These are phyloP conservation scores for Gambelia wislizenii DNA, from an alignment of 2,797 vertebrate species.

Conservation along the genomic window DNA sequence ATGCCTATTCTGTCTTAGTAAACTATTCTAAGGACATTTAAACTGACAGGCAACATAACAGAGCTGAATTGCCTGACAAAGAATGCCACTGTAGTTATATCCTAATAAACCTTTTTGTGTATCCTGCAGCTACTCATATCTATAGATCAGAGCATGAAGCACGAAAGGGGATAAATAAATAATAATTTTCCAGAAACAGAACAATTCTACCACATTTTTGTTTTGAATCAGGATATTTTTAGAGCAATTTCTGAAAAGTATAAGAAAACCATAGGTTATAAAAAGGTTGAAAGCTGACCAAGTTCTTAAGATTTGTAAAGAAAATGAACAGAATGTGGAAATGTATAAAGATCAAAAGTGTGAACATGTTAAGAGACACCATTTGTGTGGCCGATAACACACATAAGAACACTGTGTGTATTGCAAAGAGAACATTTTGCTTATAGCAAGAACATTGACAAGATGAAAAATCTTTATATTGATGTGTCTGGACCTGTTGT, in stretches of 20 bases:
- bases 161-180: not conserved
- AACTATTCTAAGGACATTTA: constrained; percentile 8
- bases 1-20: not conserved
- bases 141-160: not conserved
- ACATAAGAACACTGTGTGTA: not conserved
- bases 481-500: not conserved
- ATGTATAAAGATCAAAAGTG: not conserved
- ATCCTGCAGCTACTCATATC: not conserved
- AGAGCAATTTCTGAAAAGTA: not conserved
- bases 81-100: not conserved
- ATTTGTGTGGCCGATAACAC: not conserved
- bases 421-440: not conserved
- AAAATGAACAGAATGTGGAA: not conserved
- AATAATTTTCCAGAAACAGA: not conserved
- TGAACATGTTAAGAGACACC: not conserved
- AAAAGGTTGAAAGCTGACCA: not conserved
- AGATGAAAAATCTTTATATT: not conserved
- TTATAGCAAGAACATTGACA: not conserved
- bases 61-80: not conserved
- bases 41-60: constrained; percentile 8
- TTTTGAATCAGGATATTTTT: not conserved
- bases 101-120: not conserved
- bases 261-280: not conserved
- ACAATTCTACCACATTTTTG: not conserved
- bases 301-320: not conserved